Conservation (phyloP, 2,888 invertebrate species). For the Parnassius smintheus region DNA sequence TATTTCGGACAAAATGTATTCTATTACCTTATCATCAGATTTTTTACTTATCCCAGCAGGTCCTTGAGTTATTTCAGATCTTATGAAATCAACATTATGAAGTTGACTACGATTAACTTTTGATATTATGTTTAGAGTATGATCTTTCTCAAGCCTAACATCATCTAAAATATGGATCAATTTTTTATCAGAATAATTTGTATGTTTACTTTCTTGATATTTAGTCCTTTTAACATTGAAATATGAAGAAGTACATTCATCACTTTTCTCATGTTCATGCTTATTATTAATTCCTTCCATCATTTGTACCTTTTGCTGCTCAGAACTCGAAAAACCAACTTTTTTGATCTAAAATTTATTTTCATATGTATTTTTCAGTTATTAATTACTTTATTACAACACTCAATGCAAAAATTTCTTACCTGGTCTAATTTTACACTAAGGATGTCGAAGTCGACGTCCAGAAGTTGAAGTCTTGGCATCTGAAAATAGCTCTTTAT, state of each 20-base stretch:
- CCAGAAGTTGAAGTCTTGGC: constrained; percentile 53
- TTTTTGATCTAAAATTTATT: constrained; percentile 45
- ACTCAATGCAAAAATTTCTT: constrained; percentile 22
- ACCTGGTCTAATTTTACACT: constrained; percentile 59
- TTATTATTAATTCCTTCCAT: constrained; percentile 33
- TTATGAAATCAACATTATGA: constrained; percentile 47
- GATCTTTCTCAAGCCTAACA: constrained; percentile 49
- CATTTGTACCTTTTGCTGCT: constrained; percentile 30
- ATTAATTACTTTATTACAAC: neutral
- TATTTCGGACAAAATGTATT: too few species aligned
- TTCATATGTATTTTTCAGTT: neutral
- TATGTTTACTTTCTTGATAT: constrained; percentile 30
- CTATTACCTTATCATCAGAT: constrained; percentile 7
- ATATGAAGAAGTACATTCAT: neutral
- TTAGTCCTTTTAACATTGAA: constrained; percentile 25
- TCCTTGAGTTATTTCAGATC: constrained; percentile 27
- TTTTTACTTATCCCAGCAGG: neutral
- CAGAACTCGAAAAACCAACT: constrained; percentile 36
- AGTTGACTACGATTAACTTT: constrained; percentile 50
- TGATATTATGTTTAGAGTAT: constrained; percentile 51
- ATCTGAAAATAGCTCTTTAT: constrained; percentile 46
- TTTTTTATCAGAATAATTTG: constrained; percentile 56
- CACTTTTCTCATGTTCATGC: constrained; percentile 19
- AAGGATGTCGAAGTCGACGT: constrained; percentile 51
- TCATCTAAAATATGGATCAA: constrained; percentile 67